Evolutionary conservation across 2,797 vertebrate genomes (phyloP).

Genomic region (Pampus argenteus): DNA sequence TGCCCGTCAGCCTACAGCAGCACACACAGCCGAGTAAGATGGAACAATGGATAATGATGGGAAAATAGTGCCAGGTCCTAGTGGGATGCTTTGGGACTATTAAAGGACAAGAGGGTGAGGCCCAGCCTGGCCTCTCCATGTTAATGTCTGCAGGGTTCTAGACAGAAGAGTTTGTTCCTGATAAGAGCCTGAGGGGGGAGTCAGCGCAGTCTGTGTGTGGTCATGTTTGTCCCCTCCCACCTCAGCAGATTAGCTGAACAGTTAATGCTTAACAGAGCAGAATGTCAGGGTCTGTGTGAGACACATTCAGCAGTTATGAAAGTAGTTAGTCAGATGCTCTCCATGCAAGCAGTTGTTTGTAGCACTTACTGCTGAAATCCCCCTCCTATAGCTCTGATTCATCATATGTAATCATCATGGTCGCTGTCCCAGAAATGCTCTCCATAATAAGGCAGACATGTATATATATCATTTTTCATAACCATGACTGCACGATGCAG

Average conservation of each 20-base stretch:
- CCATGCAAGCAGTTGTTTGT: slow-evolving; percentile 4
- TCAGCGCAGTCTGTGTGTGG: slow-evolving; percentile 41
- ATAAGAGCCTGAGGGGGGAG: slow-evolving; percentile 24
- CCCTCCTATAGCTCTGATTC: slow-evolving; percentile 9
- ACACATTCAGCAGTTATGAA: slow-evolving; percentile 11
- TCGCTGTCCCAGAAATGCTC: slow-evolving; percentile 38
- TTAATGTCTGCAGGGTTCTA: slow-evolving; percentile 23
- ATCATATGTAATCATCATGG: slow-evolving; percentile 40
- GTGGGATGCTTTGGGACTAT: slow-evolving; percentile 25
- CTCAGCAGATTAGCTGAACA: slow-evolving; percentile 56
- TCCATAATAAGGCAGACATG: slow-evolving; percentile 28
- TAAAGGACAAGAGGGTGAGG: slow-evolving; percentile 13
- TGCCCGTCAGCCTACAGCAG: background rate
- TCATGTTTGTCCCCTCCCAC: slow-evolving; percentile 48
- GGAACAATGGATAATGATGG: slow-evolving; percentile 20
- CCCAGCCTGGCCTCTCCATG: slow-evolving; percentile 3
- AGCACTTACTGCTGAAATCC: slow-evolving; percentile 8
- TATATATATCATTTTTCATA: slow-evolving; percentile 37
- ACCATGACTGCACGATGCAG: slow-evolving; percentile 36
- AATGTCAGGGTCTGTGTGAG: slow-evolving; percentile 17
- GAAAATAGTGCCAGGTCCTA: slow-evolving; percentile 8
- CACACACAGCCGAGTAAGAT: background rate
- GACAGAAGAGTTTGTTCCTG: slow-evolving; percentile 27
- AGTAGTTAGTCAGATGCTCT: background rate
- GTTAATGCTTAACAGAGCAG: slow-evolving; percentile 37